phyloP scores from a whole-genome alignment of 1,140 invertebrate species.

The Drosophila ironensis region DNA sequence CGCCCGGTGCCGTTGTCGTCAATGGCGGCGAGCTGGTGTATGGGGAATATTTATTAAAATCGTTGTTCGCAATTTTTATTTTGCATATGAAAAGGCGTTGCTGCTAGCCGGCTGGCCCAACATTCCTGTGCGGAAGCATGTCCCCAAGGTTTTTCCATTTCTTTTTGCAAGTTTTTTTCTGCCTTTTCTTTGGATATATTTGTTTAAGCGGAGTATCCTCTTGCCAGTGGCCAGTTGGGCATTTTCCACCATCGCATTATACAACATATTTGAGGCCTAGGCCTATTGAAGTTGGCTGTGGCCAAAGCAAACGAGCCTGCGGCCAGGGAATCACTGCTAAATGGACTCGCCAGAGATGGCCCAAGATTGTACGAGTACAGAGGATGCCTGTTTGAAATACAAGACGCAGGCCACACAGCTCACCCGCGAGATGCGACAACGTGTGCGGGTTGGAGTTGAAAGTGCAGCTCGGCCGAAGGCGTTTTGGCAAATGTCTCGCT shows the following conservation, averaged over 20 bases:
- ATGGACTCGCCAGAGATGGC: slow-evolving; percentile 44
- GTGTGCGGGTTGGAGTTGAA: slow-evolving; percentile 30
- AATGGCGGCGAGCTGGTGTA: slow-evolving; percentile 22
- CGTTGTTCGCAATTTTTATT: slow-evolving; percentile 70
- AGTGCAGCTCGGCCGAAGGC: slow-evolving; percentile 23
- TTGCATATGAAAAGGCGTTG: slow-evolving; percentile 73
- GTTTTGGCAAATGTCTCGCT: slow-evolving; percentile 38
- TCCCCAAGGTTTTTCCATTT: slow-evolving; percentile 18
- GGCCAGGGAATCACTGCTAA: slow-evolving; percentile 43
- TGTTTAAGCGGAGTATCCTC: slow-evolving; percentile 31
- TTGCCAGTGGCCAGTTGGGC: slow-evolving; percentile 21
- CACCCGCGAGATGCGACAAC: neutral
- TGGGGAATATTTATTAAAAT: slow-evolving; percentile 76
- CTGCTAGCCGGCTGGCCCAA: slow-evolving; percentile 8
- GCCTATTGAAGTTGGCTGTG: slow-evolving; percentile 43
- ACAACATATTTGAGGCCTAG: slow-evolving; percentile 29
- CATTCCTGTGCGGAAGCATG: slow-evolving; percentile 41
- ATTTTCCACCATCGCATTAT: slow-evolving; percentile 1
- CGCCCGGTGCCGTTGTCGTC: slow-evolving; percentile 6
- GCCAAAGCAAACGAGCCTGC: slow-evolving; percentile 53
- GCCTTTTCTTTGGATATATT: slow-evolving; percentile 25
- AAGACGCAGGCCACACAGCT: neutral
- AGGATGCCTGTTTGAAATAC: slow-evolving; percentile 4
- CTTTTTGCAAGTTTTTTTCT: slow-evolving; percentile 12
- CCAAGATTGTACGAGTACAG: slow-evolving; percentile 24